A percentile compares a stretch with the other conserved stretches of the same genome.
Conservation (phyloP, 1,140 invertebrate genomes). For the Hyphantria cunea region DNA sequence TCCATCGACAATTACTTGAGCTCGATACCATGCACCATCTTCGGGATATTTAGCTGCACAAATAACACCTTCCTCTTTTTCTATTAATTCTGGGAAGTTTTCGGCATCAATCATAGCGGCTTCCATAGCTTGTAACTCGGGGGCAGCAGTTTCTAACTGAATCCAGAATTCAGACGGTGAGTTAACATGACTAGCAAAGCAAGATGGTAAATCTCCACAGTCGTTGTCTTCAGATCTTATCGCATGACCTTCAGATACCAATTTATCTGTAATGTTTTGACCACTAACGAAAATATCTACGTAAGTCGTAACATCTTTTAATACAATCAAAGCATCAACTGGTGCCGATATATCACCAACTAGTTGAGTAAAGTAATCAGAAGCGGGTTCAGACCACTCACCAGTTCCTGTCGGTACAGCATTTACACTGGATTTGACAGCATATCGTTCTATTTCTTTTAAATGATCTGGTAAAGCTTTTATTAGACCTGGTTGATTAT, state of each 20-base stretch:
- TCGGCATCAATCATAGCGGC: conserved; percentile 82
- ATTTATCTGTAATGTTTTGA: conserved; percentile 83
- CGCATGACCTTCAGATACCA: conserved; percentile 82
- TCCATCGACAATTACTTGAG: conserved; percentile 84
- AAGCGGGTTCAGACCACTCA: conserved; percentile 86
- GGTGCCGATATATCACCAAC: conserved; percentile 64
- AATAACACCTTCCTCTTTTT: conserved; percentile 82
- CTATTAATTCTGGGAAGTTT: conserved; percentile 77
- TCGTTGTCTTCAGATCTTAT: conserved; percentile 75
- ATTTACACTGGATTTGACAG: conserved; percentile 85
- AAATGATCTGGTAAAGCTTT: conserved; percentile 83
- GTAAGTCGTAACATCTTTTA: conserved; percentile 84
- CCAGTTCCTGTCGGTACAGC: conserved; percentile 83
- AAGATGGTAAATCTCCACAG: conserved; percentile 79
- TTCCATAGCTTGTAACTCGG: conserved; percentile 84
- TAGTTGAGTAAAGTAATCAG: conserved; percentile 82
- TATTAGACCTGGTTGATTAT: conserved; percentile 82
- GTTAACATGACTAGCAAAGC: conserved; percentile 86
- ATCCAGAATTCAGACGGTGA: conserved; percentile 88
- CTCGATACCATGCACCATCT: conserved; percentile 87
- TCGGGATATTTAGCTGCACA: conserved; percentile 87
- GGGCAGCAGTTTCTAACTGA: conserved; percentile 84
- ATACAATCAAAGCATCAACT: conserved; percentile 80
- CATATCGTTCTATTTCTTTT: conserved; percentile 80
- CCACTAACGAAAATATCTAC: conserved; percentile 85